These are phyloP conservation scores for Synanthedon myopaeformis DNA, from an alignment of 2,888 invertebrate genomes.

Conservation along the genomic window DNA sequence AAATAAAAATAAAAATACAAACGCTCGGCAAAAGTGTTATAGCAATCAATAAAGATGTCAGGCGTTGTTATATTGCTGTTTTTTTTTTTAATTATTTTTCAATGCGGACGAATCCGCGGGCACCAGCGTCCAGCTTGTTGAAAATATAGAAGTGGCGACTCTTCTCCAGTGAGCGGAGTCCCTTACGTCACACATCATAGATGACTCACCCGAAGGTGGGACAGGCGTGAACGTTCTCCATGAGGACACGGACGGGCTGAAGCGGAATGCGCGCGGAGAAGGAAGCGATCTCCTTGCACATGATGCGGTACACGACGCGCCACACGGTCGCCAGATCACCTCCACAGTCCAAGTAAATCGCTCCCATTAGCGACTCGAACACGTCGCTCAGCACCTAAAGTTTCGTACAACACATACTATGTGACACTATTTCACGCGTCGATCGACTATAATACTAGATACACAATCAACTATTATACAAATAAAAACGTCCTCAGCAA, in stretches of 20 bases:
- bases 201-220: conserved; percentile 78
- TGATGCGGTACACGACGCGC: conserved; percentile 84
- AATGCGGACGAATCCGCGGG: too few species aligned
- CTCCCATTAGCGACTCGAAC: conserved; percentile 92
- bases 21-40: too few species aligned
- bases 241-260: conserved; percentile 87
- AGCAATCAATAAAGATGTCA: too few species aligned
- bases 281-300: conserved; percentile 86
- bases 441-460: too few species aligned
- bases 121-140: too few species aligned
- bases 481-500: too few species aligned
- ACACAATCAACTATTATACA: too few species aligned
- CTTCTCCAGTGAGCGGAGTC: neutral
- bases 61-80: too few species aligned
- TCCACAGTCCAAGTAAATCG: conserved; percentile 87
- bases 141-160: too few species aligned
- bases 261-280: conserved; percentile 88
- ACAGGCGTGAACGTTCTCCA: conserved; percentile 84
- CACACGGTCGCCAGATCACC: conserved; percentile 81
- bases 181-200: neutral
- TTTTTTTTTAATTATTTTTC: too few species aligned
- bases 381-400: conserved; percentile 89
- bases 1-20: too few species aligned
- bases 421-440: neutral
- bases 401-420: neutral